phyloP scores from a whole-genome alignment of 2,797 vertebrate genomes.

The Kryptopterus vitreolus region DNA sequence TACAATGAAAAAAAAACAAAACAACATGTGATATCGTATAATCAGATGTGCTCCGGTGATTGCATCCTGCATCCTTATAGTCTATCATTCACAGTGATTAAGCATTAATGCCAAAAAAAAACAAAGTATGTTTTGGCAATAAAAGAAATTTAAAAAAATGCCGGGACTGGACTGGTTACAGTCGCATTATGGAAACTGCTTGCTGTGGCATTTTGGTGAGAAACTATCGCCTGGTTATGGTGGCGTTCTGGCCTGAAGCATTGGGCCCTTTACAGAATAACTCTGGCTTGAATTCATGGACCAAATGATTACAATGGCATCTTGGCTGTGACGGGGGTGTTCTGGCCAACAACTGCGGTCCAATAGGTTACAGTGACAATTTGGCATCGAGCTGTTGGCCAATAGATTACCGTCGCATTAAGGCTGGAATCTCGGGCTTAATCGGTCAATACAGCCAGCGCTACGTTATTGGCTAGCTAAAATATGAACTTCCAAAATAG shows the following conservation, averaged over 20 bases:
- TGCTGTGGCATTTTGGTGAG: not conserved
- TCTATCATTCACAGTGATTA: not conserved
- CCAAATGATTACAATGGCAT: not conserved
- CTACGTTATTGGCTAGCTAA: not conserved
- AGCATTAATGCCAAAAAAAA: not conserved
- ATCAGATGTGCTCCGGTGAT: not conserved
- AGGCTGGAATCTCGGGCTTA: not conserved
- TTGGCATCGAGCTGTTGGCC: not conserved
- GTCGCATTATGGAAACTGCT: not conserved
- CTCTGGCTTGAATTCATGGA: not conserved
- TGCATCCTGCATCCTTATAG: not conserved
- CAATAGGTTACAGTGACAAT: not conserved
- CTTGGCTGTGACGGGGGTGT: not conserved
- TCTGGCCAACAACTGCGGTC: not conserved
- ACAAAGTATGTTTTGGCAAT: not conserved
- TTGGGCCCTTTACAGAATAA: not conserved
- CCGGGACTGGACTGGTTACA: not conserved
- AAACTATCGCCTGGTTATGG: not conserved
- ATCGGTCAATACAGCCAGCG: not conserved
- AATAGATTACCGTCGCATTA: not conserved
- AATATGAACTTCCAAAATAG: not conserved
- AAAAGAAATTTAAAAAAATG: not conserved
- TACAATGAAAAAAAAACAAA: slow-evolving; percentile 14
- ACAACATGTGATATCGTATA: too few species aligned
- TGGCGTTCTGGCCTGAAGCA: not conserved